These are phyloP conservation scores for Proisotoma minuta DNA, from an alignment of 2,888 invertebrate species.

Conservation along the genomic window DNA sequence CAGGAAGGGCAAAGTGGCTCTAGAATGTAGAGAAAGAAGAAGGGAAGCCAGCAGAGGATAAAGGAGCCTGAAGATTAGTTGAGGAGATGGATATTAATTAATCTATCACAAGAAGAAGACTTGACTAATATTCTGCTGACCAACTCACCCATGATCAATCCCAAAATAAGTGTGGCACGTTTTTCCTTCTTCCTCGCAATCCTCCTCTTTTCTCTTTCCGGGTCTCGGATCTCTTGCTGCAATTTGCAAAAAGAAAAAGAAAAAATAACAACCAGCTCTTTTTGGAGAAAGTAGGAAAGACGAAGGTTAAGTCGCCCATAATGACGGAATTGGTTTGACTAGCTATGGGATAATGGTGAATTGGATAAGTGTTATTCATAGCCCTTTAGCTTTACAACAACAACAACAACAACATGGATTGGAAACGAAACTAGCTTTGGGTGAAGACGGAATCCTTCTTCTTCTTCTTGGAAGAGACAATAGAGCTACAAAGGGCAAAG, in stretches of 20 bases:
- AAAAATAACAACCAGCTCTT: too few species aligned
- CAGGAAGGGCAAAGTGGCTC: conserved; percentile 72
- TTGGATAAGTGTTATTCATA: too few species aligned
- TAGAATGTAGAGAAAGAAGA: conserved; percentile 88
- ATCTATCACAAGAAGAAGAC: too few species aligned
- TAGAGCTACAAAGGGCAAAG: conserved; percentile 14
- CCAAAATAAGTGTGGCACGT: conserved; percentile 90
- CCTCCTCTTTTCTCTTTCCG: conserved; percentile 86
- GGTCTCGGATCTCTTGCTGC: conserved; percentile 60
- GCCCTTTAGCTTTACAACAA: too few species aligned
- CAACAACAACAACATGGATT: neutral
- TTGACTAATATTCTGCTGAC: too few species aligned
- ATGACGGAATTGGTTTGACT: too few species aligned
- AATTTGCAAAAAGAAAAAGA: neutral
- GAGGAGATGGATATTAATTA: too few species aligned
- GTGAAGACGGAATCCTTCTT: neutral
- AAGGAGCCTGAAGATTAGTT: too few species aligned
- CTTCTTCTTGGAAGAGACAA: conserved; percentile 11
- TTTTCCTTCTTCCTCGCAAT: conserved; percentile 93
- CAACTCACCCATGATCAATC: conserved; percentile 96
- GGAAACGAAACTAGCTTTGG: too few species aligned
- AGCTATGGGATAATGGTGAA: too few species aligned
- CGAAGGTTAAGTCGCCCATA: too few species aligned
- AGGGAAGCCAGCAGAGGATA: conserved; percentile 94
- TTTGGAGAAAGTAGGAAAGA: too few species aligned